phyloP scores from a whole-genome alignment of 2,797 vertebrate genomes.

The Onychomys arenicola region DNA sequence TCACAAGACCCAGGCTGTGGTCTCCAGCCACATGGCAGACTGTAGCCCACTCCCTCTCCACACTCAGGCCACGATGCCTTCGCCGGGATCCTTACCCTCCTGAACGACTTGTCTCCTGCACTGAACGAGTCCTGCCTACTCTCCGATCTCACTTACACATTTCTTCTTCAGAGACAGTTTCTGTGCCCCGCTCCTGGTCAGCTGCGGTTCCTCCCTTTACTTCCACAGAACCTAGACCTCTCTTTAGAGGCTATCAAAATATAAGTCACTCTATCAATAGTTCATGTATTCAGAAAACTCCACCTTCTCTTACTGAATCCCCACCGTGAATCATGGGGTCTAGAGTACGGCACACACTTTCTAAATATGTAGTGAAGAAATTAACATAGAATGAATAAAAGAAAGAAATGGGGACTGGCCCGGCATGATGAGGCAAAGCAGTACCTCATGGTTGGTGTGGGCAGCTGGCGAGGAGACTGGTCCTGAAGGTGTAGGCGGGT shows the following conservation, averaged over 20 bases:
- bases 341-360: not conserved
- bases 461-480: not conserved
- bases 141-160: not conserved
- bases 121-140: not conserved
- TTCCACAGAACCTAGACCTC: not conserved
- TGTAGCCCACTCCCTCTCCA: not conserved
- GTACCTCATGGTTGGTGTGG: conserved; percentile 83
- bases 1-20: not conserved
- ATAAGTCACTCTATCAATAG: not conserved
- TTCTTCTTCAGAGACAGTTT: not conserved
- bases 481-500: conserved; percentile 49
- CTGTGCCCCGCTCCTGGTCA: not conserved
- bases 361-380: not conserved
- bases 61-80: not conserved
- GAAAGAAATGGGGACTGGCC: no score
- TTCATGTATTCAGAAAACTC: not conserved
- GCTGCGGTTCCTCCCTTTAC: not conserved
- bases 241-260: not conserved
- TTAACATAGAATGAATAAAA: not conserved
- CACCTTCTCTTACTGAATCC: not conserved
- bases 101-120: not conserved
- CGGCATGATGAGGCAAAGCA: accelerated
- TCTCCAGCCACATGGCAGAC: not conserved
- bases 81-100: not conserved
- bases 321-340: accelerated